Evolutionary conservation across 2,888 invertebrate genomes (phyloP), one percentile per base, ranked within the genome.

Genomic region (Xylota segnis): DNA sequence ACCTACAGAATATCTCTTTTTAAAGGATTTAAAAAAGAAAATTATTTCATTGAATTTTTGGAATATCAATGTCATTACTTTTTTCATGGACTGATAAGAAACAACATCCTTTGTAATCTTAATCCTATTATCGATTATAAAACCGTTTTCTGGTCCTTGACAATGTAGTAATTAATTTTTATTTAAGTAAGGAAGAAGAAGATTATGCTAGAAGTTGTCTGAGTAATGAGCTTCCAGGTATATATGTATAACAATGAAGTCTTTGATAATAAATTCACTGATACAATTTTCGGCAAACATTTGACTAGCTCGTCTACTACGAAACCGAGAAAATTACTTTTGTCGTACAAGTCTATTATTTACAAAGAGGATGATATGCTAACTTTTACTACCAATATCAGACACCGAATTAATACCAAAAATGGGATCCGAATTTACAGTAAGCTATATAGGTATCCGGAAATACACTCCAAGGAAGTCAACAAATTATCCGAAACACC

Each of bases 21-120:
- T 29, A 16, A 32, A 0, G 71, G 58, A 16, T 71, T 71, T 29
- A 58, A 4, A 14, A 58, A 14, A 23, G 14, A 16, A 4, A 27
- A 59, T 5, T 37, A 23, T 14, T 59, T 59, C 34, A 47, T n/a
- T n/a, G n/a, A n/a, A n/a, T n/a, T n/a, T n/a, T n/a, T n/a, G n/a
- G n/a, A 79, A 29, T 61, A 63, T 29, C 56, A 29, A 34, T 65
- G 45, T 32, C 75, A 75, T 32, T n/a, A 65, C 45, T 23, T 32
- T 27, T 72, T 54, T n/a, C 61, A 61, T n/a, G 34, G 61, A 10
- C 7, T 70, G 29, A 56, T 70, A 23, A 56, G 70, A 27, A 70
- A 70, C 16, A 32, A 74, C 14, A 63, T 61, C 2, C 12, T 43
- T 18, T 14, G 52, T 12, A 18, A 43, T 6, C 34, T 65, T 16